Evolutionary conservation across 2,888 invertebrate genomes (phyloP).

Genomic region (Dromius quadrimaculatus): DNA sequence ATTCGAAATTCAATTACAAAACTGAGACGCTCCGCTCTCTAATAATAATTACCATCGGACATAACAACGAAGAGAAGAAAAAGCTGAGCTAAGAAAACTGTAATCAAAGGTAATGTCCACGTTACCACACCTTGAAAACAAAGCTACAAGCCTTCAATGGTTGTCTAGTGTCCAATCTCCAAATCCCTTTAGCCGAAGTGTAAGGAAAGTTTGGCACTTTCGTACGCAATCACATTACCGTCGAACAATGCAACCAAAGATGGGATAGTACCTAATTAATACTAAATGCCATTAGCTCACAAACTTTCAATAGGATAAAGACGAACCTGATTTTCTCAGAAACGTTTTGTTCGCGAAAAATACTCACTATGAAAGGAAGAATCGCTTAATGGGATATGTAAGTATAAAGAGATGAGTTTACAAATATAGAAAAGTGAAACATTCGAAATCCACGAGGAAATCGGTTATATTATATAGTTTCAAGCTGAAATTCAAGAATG

Average conservation of each 20-base stretch:
- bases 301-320: slow-evolving; percentile 45
- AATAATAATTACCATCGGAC: slow-evolving; percentile 16
- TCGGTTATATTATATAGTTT: no score
- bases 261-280: slow-evolving; percentile 45
- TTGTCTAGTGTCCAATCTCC: background rate
- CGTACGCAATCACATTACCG: slow-evolving; percentile 36
- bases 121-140: background rate
- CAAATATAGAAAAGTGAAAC: no score
- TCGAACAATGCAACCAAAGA: slow-evolving; percentile 28
- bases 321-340: slow-evolving; percentile 30
- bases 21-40: slow-evolving; percentile 3
- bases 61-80: slow-evolving; percentile 5
- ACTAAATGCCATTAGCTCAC: slow-evolving; percentile 41
- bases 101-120: slow-evolving; percentile 24
- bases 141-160: no score
- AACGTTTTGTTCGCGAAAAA: slow-evolving; percentile 22
- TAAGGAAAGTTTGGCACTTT: slow-evolving; percentile 31
- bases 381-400: no score
- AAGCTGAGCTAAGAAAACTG: slow-evolving; percentile 1
- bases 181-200: background rate
- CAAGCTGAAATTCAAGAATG: no score
- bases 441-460: no score
- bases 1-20: slow-evolving; percentile 11
- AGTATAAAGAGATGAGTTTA: no score
- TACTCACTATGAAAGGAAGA: no score